Evolutionary conservation across 1,140 invertebrate genomes (phyloP), one percentile per base, ranked within the genome.

Genomic region (Colletes gigas): DNA sequence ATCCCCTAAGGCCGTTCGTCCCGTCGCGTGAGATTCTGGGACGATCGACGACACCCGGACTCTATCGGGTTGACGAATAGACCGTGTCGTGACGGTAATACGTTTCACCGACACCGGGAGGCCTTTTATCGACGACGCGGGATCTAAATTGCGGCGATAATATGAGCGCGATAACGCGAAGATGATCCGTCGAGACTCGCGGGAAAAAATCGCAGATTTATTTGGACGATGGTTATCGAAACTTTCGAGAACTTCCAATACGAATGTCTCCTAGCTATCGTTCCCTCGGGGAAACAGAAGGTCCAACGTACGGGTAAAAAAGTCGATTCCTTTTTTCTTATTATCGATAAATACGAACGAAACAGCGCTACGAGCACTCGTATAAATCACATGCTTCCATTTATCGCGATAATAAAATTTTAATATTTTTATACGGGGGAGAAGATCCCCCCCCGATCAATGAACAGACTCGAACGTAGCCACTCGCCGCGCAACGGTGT

Each of bases 141-240:
- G 44, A 86, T 83, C 80, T 71, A 79, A 86, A 85, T 69, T 72
- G 65, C 47, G 44, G 39, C 76, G 52, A 78, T 66, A 74, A 85
- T 74, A 65, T 52, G 57, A 12, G 41, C n/a, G 47, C 62, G 54
- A 69, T 21, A 19, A 10, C 8, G 21, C 14, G 30, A n/a, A 60
- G 41, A 68, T 66, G 47, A 50, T 82, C 57, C 21, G 4, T 17
- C 21, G 15, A 30, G 39, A 50, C 57, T 72, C 71, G 47, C 3
- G 21, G 47, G 30, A 50, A 63, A 21, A 12, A 50, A 52, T 17
- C 9, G 65, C 59, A 41, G 78, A 82, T 74, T 84, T 78, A 78
- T 77, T 82, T 62, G n/a, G 59, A 70, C n/a, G 78, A 75, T 75
- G 14, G 41, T 59, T 80, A 80, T 80, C 78, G 17, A 39, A 55